Base-by-base conservation (phyloP, 2,888 invertebrate species). In the Drosophila parthenogenetica region DNA sequence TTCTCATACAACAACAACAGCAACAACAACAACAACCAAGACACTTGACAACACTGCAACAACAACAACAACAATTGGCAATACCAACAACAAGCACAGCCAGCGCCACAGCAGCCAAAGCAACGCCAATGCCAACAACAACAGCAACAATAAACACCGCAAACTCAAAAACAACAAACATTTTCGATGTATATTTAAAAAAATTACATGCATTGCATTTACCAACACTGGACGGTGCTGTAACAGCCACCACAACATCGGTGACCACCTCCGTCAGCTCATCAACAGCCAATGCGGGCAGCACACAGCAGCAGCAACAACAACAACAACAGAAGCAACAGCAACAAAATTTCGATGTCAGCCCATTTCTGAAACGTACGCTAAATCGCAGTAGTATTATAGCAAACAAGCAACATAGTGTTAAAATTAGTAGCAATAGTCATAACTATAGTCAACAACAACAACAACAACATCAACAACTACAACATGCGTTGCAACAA, bases 111-210 rank as follows among this genome's bases (percentile, higher is more conserved):
- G 43, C 74, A 55, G 54, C 62, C 39, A 60, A 66, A 59, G 35
- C 69, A 50, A 57, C 82, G 85, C 29, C 78, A 87, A 71, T 61
- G 50, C 49, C 70, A 58, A 32, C 74, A 40, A 42, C 19, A 59
- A 45, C 45, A 51, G 8, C 29, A 29, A 49, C 64, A 58, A 29
- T 51, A 50, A 67, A 22, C 25, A 55, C 43, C 45, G 68, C 35
- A 25, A 73, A 77, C 69, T 63, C 79, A 48, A 75, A 69, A 76
- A 66, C 81, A 73, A 81, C 80, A 35, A 68, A 85, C 71, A 90
- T 92, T 67, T 90, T 91, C 75, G 92, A 92, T 74, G 85, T 90
- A 37, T 92, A 92, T 78, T 90, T 92, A 66, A 91, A 87, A 89
- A 92, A 91, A 90, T 78, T 90, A 45, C 89, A 87, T 81, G 81